Conservation (phyloP, 2,797 vertebrate genomes). For the Sebastes hopkinsi region DNA sequence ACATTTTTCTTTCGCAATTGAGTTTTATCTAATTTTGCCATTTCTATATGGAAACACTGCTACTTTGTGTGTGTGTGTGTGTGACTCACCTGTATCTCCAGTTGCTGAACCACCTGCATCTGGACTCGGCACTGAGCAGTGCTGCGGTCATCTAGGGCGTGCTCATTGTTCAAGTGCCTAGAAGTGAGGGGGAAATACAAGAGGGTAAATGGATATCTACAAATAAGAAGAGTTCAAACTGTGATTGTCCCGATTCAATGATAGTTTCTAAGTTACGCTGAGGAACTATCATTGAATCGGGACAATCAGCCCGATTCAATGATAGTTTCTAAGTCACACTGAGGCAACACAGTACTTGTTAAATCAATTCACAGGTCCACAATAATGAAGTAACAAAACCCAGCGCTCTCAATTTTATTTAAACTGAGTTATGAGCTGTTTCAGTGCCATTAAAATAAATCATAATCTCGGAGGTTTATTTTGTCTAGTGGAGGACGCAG, state of each 20-base stretch:
- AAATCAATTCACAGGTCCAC: conserved; percentile 16
- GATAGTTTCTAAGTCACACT: conserved; percentile 17
- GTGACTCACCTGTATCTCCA: conserved; percentile 95
- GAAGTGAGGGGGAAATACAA: background rate
- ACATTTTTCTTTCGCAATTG: no score
- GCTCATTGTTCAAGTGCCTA: conserved; percentile 98
- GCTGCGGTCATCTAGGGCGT: conserved; percentile 97
- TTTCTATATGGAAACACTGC: no score
- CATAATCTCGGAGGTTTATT: conserved; percentile 69
- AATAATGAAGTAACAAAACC: conserved; percentile 34
- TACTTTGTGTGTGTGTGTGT: background rate
- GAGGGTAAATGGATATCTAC: background rate
- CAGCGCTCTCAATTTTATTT: conserved; percentile 38
- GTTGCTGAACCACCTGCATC: conserved; percentile 99
- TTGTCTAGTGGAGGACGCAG: conserved; percentile 68
- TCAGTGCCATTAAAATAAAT: conserved; percentile 64
- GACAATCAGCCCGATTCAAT: conserved; percentile 5
- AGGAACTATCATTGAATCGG: background rate
- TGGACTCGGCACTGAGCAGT: conserved; percentile 98
- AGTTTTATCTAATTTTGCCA: no score
- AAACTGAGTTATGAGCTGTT: conserved; percentile 52
- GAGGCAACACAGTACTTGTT: background rate
- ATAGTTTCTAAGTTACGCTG: conserved; percentile 14
- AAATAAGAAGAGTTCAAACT: conserved; percentile 10
- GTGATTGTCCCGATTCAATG: conserved; percentile 16